phyloP scores from a whole-genome alignment of 2,888 invertebrate genomes.

The Osmoderma eremita region DNA sequence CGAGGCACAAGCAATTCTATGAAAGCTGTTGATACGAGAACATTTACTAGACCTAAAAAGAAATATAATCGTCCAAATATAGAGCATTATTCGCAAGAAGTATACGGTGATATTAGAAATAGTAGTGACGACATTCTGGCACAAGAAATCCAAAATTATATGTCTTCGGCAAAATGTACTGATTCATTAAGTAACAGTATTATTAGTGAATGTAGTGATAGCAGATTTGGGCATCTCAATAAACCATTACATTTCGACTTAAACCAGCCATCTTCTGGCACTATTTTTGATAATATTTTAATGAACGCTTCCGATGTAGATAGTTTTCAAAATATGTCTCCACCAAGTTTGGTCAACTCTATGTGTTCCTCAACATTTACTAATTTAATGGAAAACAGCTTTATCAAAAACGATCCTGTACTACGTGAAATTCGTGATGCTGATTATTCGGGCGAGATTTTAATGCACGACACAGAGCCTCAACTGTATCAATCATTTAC shows the following conservation, averaged over 20 bases:
- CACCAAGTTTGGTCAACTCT: constrained; percentile 71
- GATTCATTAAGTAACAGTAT: constrained; percentile 35
- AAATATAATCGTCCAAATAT: constrained; percentile 70
- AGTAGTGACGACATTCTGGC: constrained; percentile 23
- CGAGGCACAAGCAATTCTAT: constrained; percentile 51
- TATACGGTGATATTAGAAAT: constrained; percentile 32
- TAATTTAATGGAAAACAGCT: constrained; percentile 63
- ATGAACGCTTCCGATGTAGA: constrained; percentile 64
- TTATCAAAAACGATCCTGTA: constrained; percentile 61
- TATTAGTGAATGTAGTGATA: constrained; percentile 39
- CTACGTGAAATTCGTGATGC: constrained; percentile 61
- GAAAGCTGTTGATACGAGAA: constrained; percentile 73
- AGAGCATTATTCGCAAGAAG: constrained; percentile 62
- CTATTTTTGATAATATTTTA: constrained; percentile 60
- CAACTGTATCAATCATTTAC: constrained; percentile 59
- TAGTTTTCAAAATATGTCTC: constrained; percentile 65
- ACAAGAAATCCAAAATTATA: constrained; percentile 47
- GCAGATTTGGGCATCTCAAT: constrained; percentile 17
- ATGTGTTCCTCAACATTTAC: constrained; percentile 63
- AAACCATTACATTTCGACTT: constrained; percentile 60
- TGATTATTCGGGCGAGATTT: constrained; percentile 56
- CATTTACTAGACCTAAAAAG: constrained; percentile 76
- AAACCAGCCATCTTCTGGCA: constrained; percentile 56
- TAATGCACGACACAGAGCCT: constrained; percentile 58
- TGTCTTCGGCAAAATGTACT: constrained; percentile 36